phyloP scores from a whole-genome alignment of 1,140 invertebrate genomes.

The Dendrolimus punctatus region DNA sequence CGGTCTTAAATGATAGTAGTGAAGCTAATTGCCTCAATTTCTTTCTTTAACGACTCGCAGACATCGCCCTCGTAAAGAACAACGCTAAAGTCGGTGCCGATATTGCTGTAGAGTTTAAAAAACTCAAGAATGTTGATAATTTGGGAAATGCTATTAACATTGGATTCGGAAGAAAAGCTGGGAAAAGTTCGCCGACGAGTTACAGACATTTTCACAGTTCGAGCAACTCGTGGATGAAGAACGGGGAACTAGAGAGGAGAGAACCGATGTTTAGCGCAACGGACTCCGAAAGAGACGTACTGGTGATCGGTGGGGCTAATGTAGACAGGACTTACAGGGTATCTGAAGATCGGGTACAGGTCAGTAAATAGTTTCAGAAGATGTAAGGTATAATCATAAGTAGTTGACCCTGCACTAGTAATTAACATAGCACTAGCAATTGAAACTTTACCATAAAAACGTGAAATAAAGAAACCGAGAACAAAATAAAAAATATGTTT shows the following conservation, averaged over 20 bases:
- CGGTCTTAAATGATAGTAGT: slow-evolving; percentile 38
- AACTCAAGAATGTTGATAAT: slow-evolving; percentile 49
- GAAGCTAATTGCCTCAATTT: slow-evolving; percentile 46
- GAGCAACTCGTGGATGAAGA: slow-evolving; percentile 14
- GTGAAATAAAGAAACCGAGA: no score
- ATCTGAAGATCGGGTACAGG: slow-evolving; percentile 76
- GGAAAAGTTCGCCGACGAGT: slow-evolving; percentile 18
- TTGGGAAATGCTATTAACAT: slow-evolving; percentile 31
- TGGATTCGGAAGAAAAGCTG: slow-evolving; percentile 22
- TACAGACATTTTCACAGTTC: slow-evolving; percentile 38
- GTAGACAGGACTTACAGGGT: slow-evolving; percentile 83
- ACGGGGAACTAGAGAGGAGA: background rate
- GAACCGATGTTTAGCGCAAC: slow-evolving; percentile 9
- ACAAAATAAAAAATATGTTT: no score
- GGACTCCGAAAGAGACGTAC: slow-evolving; percentile 59
- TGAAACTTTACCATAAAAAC: no score
- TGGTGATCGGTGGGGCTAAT: slow-evolving; percentile 88
- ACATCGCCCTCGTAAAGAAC: slow-evolving; percentile 93
- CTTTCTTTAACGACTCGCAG: slow-evolving; percentile 69
- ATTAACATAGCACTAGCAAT: no score
- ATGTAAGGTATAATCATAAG: background rate
- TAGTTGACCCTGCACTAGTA: no score
- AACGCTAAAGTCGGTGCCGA: slow-evolving; percentile 89
- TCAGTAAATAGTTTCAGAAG: slow-evolving; percentile 66
- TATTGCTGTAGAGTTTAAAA: slow-evolving; percentile 81